These are phyloP conservation scores for Oxyura jamaicensis DNA, from an alignment of 2,113 vertebrate genomes.

Conservation along the genomic window DNA sequence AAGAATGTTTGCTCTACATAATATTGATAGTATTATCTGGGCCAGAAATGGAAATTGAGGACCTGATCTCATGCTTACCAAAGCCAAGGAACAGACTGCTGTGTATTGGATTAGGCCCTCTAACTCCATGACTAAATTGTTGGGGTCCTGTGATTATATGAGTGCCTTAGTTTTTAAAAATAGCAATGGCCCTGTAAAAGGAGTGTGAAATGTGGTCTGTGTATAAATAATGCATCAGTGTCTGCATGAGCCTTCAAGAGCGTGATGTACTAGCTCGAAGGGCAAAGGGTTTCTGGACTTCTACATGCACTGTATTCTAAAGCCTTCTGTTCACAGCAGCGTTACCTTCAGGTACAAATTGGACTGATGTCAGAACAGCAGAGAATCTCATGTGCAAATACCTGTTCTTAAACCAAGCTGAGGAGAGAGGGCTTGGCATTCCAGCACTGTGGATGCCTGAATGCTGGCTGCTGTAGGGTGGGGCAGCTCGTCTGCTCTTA, in stretches of 20 bases:
- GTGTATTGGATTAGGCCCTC: neutral
- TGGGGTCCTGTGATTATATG: neutral
- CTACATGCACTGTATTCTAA: fast-evolving
- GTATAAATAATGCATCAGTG: neutral
- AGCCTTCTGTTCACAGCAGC: neutral
- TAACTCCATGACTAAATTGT: neutral
- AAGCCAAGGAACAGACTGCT: neutral
- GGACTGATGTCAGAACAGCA: neutral
- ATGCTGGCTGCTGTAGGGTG: neutral
- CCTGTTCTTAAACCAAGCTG: neutral
- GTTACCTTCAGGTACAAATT: neutral
- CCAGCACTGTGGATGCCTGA: neutral
- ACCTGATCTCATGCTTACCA: neutral
- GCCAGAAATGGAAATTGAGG: neutral
- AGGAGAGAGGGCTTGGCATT: neutral
- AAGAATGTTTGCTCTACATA: neutral
- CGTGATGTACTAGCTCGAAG: neutral
- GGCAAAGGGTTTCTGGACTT: neutral
- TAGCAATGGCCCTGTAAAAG: neutral
- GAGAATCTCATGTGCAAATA: neutral
- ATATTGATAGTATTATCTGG: neutral
- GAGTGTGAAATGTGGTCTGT: neutral
- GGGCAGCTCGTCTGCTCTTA: neutral
- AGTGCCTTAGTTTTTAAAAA: neutral
- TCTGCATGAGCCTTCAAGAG: neutral